Percentiles rank a stretch among this genome's conserved stretches.
Evolutionary conservation across 2,888 invertebrate genomes (phyloP).

Genomic region (Leptothorax acervorum): DNA sequence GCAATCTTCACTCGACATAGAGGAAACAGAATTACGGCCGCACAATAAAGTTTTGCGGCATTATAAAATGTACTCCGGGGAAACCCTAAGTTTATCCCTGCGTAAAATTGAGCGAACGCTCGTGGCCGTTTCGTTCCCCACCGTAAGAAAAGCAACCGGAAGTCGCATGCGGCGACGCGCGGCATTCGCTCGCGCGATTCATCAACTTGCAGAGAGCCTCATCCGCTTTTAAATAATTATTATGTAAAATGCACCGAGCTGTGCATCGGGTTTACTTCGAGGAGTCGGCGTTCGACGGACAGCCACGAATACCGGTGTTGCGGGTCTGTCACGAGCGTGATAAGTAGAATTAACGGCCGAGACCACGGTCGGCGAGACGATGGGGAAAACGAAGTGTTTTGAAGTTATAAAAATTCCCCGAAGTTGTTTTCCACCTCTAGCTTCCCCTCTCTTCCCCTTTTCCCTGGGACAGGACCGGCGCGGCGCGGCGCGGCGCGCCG

Average conservation of each 20-base stretch:
- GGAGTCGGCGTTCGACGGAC: too few relatives aligned
- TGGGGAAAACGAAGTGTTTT: conserved; percentile 19
- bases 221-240: neutral
- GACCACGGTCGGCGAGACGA: neutral
- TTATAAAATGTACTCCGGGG: conserved; percentile 29
- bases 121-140: neutral
- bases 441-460: too few relatives aligned
- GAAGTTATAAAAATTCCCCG: conserved; percentile 34
- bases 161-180: neutral
- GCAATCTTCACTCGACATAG: neutral
- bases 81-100: conserved; percentile 11
- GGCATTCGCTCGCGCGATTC: neutral
- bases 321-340: conserved; percentile 7
- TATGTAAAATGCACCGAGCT: neutral
- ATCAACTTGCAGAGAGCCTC: neutral
- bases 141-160: conserved; percentile 27
- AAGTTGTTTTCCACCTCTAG: neutral
- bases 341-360: conserved; percentile 28
- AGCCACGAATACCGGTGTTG: conserved; percentile 20
- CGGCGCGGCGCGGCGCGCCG: neutral
- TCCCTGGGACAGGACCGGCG: neutral
- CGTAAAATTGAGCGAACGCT: conserved; percentile 26
- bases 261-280: neutral
- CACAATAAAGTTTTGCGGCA: conserved; percentile 29
- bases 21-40: conserved; percentile 46